A percentile compares a stretch with the other conserved stretches of the same genome.
These are phyloP conservation scores for Cydia strobilella DNA, from an alignment of 1,140 invertebrate genomes.

Conservation along the genomic window DNA sequence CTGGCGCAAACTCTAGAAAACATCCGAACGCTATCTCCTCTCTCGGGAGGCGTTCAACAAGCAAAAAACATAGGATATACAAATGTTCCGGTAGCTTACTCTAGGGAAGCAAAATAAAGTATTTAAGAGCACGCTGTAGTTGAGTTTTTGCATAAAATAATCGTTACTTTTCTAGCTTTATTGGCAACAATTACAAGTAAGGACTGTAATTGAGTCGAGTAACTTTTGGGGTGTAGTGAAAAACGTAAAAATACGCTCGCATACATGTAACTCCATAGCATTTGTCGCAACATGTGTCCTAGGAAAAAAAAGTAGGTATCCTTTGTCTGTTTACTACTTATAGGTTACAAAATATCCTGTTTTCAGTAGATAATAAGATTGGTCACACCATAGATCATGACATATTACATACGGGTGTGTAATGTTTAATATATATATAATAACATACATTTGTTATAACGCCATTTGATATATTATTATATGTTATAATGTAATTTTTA, in stretches of 20 bases:
- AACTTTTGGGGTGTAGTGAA: neutral
- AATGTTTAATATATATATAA: no score
- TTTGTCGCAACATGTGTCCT: no score
- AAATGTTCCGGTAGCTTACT: conserved; percentile 25
- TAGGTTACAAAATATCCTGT: no score
- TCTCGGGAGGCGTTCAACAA: neutral
- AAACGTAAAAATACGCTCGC: neutral
- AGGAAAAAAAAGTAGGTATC: no score
- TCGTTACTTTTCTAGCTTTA: conserved; percentile 5
- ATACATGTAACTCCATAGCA: neutral
- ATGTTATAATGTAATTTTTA: no score
- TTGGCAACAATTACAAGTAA: neutral
- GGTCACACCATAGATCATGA: no score
- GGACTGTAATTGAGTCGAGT: neutral
- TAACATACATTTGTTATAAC: no score
- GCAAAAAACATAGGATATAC: conserved; percentile 28
- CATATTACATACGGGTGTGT: no score
- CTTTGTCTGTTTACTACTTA: no score
- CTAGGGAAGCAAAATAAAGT: conserved; percentile 9
- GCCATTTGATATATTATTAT: no score
- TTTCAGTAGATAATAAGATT: no score
- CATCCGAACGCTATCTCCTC: conserved; percentile 9
- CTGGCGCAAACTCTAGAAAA: conserved; percentile 12
- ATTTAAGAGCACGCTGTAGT: conserved; percentile 5
- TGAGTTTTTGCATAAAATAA: conserved; percentile 13